A percentile compares a stretch with the other conserved stretches of the same genome.
phyloP scores from a whole-genome alignment of 2,888 invertebrate genomes.

The Scaeva pyrastri region DNA sequence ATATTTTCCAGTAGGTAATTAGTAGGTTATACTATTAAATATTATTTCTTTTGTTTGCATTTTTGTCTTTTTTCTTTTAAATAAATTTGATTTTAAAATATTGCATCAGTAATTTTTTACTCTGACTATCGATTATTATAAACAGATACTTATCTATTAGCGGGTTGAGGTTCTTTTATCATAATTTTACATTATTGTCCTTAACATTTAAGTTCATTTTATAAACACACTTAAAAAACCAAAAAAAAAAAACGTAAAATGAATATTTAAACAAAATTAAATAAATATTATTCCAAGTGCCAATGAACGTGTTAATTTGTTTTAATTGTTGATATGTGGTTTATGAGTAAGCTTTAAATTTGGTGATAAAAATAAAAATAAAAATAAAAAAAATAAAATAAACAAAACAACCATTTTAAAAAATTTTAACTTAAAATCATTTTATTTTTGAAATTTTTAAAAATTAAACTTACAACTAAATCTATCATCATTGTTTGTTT shows the following conservation, averaged over 20 bases:
- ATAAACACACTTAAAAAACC: conserved; percentile 26
- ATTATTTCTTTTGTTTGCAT: not conserved
- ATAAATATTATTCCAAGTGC: not conserved
- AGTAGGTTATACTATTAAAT: conserved; percentile 14
- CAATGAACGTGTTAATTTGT: conserved; percentile 27
- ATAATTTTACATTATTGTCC: conserved; percentile 74
- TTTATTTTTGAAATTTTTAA: conserved; percentile 35
- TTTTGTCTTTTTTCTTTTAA: not conserved
- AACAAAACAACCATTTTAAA: conserved; percentile 24
- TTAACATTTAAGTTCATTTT: conserved; percentile 64
- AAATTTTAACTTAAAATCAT: conserved; percentile 23
- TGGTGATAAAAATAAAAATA: not conserved
- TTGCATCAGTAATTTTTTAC: conserved; percentile 25
- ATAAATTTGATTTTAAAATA: conserved; percentile 28
- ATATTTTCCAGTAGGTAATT: not conserved
- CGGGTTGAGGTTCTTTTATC: conserved; percentile 52
- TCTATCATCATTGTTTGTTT: conserved; percentile 40
- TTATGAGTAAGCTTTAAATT: conserved; percentile 32
- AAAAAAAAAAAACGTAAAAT: conserved; percentile 2
- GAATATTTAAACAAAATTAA: not conserved
- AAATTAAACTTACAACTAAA: conserved; percentile 57
- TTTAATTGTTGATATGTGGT: conserved; percentile 66
- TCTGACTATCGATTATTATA: conserved; percentile 45
- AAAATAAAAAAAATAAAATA: too few species aligned
- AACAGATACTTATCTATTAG: conserved; percentile 48